Percentiles rank a stretch among this genome's conserved stretches.
phyloP scores from a whole-genome alignment of 2,113 vertebrate genomes.

The Gyps fulvus region DNA sequence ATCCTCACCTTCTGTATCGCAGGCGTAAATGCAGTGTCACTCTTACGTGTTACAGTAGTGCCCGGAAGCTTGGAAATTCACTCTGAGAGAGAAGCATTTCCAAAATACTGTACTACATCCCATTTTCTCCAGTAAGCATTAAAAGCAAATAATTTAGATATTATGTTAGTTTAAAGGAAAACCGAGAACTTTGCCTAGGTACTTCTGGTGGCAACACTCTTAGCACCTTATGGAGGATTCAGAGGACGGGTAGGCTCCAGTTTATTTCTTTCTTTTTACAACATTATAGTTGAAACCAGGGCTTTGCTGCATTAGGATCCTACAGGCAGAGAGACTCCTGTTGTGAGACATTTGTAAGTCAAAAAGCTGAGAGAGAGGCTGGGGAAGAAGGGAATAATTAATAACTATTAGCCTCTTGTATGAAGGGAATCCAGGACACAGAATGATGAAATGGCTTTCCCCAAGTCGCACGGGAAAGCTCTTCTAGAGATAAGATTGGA shows the following conservation, averaged over 20 bases:
- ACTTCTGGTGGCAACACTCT: neutral
- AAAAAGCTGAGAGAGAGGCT: neutral
- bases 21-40: neutral
- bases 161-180: neutral
- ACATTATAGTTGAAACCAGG: neutral
- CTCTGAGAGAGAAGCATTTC: neutral
- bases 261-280: neutral
- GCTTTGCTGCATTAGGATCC: neutral
- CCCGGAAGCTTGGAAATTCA: neutral
- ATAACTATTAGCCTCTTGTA: neutral
- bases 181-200: neutral
- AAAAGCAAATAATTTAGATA: neutral
- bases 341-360: neutral
- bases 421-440: neutral
- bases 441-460: neutral
- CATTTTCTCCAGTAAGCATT: neutral
- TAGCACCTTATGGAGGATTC: neutral
- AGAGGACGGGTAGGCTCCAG: neutral
- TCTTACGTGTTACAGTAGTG: neutral
- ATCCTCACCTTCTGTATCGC: neutral
- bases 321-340: neutral
- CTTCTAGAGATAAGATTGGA: neutral
- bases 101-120: neutral
- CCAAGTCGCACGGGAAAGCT: neutral
- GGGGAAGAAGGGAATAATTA: neutral